Base-by-base conservation (phyloP, 1,140 invertebrate genomes). In the Psilanteris sp. region DNA sequence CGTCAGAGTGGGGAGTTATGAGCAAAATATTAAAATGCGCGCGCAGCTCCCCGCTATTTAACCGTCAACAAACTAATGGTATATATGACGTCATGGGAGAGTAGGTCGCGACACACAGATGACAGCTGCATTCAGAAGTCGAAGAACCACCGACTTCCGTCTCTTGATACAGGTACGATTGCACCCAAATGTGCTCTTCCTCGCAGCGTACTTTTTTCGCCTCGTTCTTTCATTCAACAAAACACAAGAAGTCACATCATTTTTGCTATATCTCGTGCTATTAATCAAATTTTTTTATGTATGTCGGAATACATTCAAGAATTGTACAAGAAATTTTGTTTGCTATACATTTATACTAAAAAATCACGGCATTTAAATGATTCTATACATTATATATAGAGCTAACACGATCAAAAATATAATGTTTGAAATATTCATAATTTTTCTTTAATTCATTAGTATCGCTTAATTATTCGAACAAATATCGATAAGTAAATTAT, bases 81-180 rank as follows among this genome's bases (percentile, higher is more conserved):
- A 87, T 87, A 87, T 83, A 86, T 87, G 84, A 87, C 82, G 83
- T 85, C 84, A 85, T 78, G 72, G 50, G 70, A 81, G 73, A 81
- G 76, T 84, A 84, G 80, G 79, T 86, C 82, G 81, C 66, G 55
- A 57, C 77, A 82, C 76, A 83, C 72, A 83, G 78, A 76, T 82
- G 81, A 83, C 74, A 66, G 41, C 72, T 80, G 75, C 71, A 81
- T 77, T 79, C 79, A 79, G 83, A 81, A 82, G 79, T 83, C 74
- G 72, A 81, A 73, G 43, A 78, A 78, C 50, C 34, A 62, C n/a
- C 54, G 16, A 61, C 34, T 77, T 77, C 54, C 59, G 26, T 67
- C 70, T 67, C 27, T 41, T 13, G 54, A 39, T 74, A 79, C 75
- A 82, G 81, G 82, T 82, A 83, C 36, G 62, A 79, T 37, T 29